These are phyloP conservation scores for Hydrotaea diabolus DNA, from an alignment of 2,888 invertebrate species.

Conservation along the genomic window DNA sequence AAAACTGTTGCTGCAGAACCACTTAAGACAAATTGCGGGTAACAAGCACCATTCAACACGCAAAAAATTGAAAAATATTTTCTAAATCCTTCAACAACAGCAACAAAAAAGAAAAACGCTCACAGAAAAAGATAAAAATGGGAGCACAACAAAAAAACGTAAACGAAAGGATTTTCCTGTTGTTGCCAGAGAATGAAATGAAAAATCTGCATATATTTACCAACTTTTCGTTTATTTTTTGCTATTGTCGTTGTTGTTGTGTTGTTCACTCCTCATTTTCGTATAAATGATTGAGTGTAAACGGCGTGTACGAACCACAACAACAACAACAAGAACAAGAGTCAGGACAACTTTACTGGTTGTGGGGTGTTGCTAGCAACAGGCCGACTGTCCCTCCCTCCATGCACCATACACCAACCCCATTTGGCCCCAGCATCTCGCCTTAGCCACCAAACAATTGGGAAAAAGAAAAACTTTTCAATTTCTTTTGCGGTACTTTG, in stretches of 20 bases:
- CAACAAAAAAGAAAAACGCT: conserved; percentile 36
- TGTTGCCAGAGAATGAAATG: conserved; percentile 67
- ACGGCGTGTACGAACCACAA: conserved; percentile 60
- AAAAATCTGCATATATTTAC: conserved; percentile 71
- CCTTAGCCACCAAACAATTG: conserved; percentile 11
- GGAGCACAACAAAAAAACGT: conserved; percentile 57
- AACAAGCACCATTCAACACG: conserved; percentile 72
- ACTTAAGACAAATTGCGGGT: conserved; percentile 79
- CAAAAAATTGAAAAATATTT: conserved; percentile 64
- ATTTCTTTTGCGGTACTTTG: conserved; percentile 70
- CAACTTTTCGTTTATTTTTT: conserved; percentile 60
- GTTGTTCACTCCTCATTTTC: conserved; percentile 36
- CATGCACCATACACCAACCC: conserved; percentile 49
- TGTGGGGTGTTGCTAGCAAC: conserved; percentile 45
- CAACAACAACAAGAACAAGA: conserved; percentile 37
- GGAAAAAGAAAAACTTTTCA: conserved; percentile 68
- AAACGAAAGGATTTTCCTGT: conserved; percentile 66
- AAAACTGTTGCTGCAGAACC: conserved; percentile 67
- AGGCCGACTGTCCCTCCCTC: conserved; percentile 55
- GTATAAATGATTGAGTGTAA: conserved; percentile 69
- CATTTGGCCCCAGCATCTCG: neutral
- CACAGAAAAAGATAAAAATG: conserved; percentile 57
- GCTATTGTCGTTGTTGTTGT: neutral
- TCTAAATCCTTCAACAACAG: conserved; percentile 68
- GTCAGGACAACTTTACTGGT: conserved; percentile 37